Base-by-base conservation (phyloP, 2,113 vertebrate genomes). In the Leucopsar rothschildi region DNA sequence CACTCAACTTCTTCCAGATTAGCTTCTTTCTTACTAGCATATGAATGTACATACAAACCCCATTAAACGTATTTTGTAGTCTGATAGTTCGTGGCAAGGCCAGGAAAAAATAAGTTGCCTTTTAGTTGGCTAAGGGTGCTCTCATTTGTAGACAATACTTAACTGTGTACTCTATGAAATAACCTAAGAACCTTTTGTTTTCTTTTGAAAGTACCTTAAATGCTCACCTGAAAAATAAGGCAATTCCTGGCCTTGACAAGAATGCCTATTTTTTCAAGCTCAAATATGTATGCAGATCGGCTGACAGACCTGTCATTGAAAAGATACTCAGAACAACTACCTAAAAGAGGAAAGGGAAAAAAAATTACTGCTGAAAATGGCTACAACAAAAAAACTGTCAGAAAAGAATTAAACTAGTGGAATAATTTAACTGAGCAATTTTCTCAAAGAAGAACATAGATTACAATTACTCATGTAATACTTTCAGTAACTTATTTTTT, bases 161-260 rank as follows among this genome's bases (percentile, higher is more conserved):
- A 57, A 56, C 49, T 29, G 12, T 24, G 10, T 45, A 42, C 7
- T 66, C 42, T 71, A 23, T 16, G 4, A 94, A 82, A 86, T 19
- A 50, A 83, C 45, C 28, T 40, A 35, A 29, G 22, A 22, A 73
- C 15, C 4, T 75, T 55, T 33, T 49, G 5, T 14, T 57, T 78
- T 78, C 39, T 70, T 86, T 71, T 49, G 1, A 1, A 80, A 71
- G 28, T 37, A 79, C 33, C 20, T 69, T 15, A 71, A 77, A 83
- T n/a, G 63, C 96, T 98, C 97, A 99, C 99, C 98, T 99, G 99
- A 95, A 99, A 99, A 92, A 99, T 98, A 23, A 99, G 95, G 80
- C 98, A 99, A 94, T 99, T 99, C 87, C 94, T 98, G 52, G 98
- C 98, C 98, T 98, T 99, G 82, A 98, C 98, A 94, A 99, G 93